Evolutionary conservation across 2,888 invertebrate species (phyloP), one percentile per base, ranked within the genome.

Genomic region (Caenorhabditis japonica): DNA sequence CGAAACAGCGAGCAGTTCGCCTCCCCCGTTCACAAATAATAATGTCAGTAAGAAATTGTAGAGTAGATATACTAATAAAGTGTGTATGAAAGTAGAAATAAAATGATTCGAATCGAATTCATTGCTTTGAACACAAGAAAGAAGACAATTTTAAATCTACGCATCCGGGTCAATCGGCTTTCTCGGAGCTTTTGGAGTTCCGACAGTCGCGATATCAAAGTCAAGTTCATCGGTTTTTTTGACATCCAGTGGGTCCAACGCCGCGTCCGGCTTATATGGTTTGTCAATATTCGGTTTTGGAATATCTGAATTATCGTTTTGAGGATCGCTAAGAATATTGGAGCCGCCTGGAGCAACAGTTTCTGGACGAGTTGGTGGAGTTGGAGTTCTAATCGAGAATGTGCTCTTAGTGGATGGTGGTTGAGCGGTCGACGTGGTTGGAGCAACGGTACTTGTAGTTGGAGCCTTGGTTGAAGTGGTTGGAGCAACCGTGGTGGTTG

Each of bases 111-210:
- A 47, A 33, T 60, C 27, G 7, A 23, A 23, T 33, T 36, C 23
- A 19, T 38, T n/a, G 13, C 39, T 12, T 34, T 19, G 23, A n/a
- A 46, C 13, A 3, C 23, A 53, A 55, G 34, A 51, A 36, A 36
- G 7, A 23, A 30, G 34, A 30, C 38, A 27, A 36, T 21, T 15
- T 23, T 3, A 8, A 27, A 27, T 30, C 5, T 36, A 66, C 39
- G 56, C 64, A 49, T 68, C 66, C 1, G 66, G 66, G 33, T 68
- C 49, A 12, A 68, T 38, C 10, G 43, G 43, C 3, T 34, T 38
- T 52, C 58, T 68, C 30, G 66, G 66, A 15, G 66, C 27, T 44
- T 58, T 58, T n/a, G 66, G 66, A 10, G 43, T 68, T 41, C 43
- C 58, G 21, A 52, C 58, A 12, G 39, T 58, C 13, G 41, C 15